Conservation (phyloP, 2,113 vertebrate genomes). For the Ammodytes marinus region DNA sequence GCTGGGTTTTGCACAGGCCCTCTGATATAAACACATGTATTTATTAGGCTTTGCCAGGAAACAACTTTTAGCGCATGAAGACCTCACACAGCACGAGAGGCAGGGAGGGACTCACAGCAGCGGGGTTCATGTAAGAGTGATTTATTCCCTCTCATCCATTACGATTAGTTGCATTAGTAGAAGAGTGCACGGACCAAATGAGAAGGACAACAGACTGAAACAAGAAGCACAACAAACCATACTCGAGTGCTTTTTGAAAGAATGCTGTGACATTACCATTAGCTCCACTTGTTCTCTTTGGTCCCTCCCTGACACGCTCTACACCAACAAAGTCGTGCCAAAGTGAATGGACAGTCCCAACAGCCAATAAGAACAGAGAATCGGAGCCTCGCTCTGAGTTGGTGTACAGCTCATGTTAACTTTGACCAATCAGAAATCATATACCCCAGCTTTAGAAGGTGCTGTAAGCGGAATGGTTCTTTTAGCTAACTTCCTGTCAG, state of each 20-base stretch:
- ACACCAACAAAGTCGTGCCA: no score
- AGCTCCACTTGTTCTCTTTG: no score
- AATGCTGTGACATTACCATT: not conserved
- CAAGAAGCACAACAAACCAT: not conserved
- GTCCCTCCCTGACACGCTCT: no score
- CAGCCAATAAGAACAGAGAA: no score
- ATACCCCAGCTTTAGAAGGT: no score
- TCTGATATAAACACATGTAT: constrained; percentile 35
- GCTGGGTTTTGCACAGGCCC: constrained; percentile 17
- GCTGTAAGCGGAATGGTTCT: no score
- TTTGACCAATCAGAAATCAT: no score
- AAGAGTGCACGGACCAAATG: not conserved
- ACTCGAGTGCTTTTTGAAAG: not conserved
- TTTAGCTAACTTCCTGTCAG: no score
- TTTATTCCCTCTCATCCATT: not conserved
- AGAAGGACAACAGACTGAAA: constrained; percentile 2
- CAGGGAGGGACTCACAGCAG: not conserved
- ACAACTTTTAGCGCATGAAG: constrained; percentile 27
- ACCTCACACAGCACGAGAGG: constrained; percentile 19
- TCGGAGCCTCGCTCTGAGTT: no score
- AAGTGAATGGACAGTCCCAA: no score
- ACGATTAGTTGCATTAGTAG: not conserved
- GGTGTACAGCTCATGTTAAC: no score
- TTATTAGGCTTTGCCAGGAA: constrained; percentile 25
- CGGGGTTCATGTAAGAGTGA: constrained; percentile 1